Percentiles rank a stretch among this genome's conserved stretches.
phyloP scores from a whole-genome alignment of 92 coral and sea anemone species.

The Palythoa grandiflora region DNA sequence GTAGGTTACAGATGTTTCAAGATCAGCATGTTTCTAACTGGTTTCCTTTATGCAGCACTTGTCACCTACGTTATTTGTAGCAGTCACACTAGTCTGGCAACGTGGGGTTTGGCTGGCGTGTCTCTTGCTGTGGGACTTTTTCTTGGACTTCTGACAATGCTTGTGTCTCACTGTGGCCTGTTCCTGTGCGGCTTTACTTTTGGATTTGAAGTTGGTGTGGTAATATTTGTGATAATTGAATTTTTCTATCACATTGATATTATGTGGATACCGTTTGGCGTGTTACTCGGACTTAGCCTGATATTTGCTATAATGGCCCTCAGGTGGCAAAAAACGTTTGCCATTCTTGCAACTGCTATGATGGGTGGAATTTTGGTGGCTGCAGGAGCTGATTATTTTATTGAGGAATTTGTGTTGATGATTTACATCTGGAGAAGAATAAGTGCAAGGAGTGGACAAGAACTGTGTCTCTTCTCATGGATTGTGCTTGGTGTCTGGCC shows the following conservation, averaged over 20 bases:
- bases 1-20: slow-evolving; percentile 93
- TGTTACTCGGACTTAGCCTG: slow-evolving; percentile 84
- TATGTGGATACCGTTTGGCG: slow-evolving; percentile 94
- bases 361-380: slow-evolving; percentile 86
- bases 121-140: slow-evolving; percentile 90
- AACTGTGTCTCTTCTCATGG: slow-evolving; percentile 86
- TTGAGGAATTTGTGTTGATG: slow-evolving; percentile 84
- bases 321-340: slow-evolving; percentile 87
- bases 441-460: slow-evolving; percentile 70
- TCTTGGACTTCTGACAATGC: slow-evolving; percentile 89
- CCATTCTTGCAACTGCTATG: slow-evolving; percentile 83
- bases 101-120: slow-evolving; percentile 89
- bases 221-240: slow-evolving; percentile 70
- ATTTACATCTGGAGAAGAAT: slow-evolving; percentile 83
- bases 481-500: slow-evolving; percentile 87
- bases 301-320: slow-evolving; percentile 74
- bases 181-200: slow-evolving; percentile 92
- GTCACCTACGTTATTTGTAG: slow-evolving; percentile 87
- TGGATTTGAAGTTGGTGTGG: slow-evolving; percentile 90
- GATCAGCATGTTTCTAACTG: slow-evolving; percentile 84
- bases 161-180: slow-evolving; percentile 88
- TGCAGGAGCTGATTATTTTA: slow-evolving; percentile 82
- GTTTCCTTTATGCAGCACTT: slow-evolving; percentile 87
- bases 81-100: slow-evolving; percentile 78
- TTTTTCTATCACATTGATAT: slow-evolving; percentile 70